Percentiles rank a stretch among this genome's conserved stretches.
Evolutionary conservation across 2,888 invertebrate species (phyloP).

Genomic region (Corythucha ciliata): DNA sequence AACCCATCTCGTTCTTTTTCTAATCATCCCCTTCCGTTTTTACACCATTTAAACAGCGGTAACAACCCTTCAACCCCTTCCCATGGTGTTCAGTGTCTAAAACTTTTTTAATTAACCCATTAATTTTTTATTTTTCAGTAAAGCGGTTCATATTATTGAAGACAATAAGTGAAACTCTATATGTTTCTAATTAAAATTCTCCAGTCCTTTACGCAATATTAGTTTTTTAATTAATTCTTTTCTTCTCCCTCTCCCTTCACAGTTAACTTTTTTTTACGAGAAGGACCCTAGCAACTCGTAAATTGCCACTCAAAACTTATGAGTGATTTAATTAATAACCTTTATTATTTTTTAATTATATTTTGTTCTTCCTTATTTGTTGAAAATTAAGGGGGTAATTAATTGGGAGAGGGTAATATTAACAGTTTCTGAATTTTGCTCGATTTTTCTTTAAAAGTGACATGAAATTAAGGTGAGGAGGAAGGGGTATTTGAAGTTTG

Average conservation of each 20-base stretch:
- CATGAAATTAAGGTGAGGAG: background rate
- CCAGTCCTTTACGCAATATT: constrained; percentile 20
- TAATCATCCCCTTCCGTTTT: too few species aligned
- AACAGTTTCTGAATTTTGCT: background rate
- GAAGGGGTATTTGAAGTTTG: too few species aligned
- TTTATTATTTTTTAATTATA: constrained; percentile 3
- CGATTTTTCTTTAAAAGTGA: background rate
- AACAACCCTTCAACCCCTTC: too few species aligned
- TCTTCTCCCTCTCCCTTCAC: background rate
- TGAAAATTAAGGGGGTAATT: background rate
- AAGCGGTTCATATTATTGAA: constrained; percentile 6
- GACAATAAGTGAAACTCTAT: constrained; percentile 29
- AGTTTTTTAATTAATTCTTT: constrained; percentile 28
- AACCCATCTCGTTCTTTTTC: too few species aligned
- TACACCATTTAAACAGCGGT: too few species aligned
- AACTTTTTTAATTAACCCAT: constrained; percentile 28
- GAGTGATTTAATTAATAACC: constrained; percentile 5
- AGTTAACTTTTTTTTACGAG: too few species aligned
- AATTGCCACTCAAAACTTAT: constrained; percentile 4
- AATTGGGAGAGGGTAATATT: background rate
- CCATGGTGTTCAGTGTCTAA: constrained; percentile 13
- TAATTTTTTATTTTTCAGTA: constrained; percentile 22
- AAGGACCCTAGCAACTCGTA: too few species aligned
- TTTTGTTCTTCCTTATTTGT: background rate
- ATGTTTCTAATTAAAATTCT: constrained; percentile 27